Conservation (phyloP, 1,140 invertebrate species). For the Calephelis virginiensis region DNA sequence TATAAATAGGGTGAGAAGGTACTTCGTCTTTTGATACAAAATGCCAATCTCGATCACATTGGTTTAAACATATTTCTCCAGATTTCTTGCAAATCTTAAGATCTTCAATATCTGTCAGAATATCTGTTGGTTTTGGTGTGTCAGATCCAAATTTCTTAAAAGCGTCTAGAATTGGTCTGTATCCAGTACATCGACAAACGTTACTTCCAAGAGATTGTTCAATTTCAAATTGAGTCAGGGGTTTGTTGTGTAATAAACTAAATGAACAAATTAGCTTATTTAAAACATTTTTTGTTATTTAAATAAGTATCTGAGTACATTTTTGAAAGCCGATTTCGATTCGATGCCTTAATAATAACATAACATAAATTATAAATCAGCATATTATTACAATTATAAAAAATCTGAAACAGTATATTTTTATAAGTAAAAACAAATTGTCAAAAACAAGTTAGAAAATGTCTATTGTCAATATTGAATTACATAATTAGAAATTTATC, state of each 20-base stretch:
- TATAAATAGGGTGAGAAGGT: slow-evolving; percentile 39
- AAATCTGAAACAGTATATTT: no score
- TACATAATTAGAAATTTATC: no score
- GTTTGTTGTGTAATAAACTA: slow-evolving; percentile 41
- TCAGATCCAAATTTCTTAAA: slow-evolving; percentile 83
- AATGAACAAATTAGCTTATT: no score
- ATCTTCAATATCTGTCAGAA: slow-evolving; percentile 51
- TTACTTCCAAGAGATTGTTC: slow-evolving; percentile 86
- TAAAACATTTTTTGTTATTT: no score
- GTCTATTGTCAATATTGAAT: no score
- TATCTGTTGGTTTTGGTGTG: slow-evolving; percentile 24
- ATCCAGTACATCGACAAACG: slow-evolving; percentile 89
- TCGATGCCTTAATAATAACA: no score
- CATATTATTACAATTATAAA: no score
- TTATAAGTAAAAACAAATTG: no score
- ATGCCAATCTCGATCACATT: slow-evolving; percentile 44
- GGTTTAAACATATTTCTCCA: neutral
- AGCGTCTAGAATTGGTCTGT: slow-evolving; percentile 87
- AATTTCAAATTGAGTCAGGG: slow-evolving; percentile 80
- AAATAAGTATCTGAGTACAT: no score
- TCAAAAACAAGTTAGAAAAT: no score
- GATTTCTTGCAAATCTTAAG: slow-evolving; percentile 47
- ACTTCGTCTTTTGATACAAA: slow-evolving; percentile 39
- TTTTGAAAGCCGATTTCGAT: no score
- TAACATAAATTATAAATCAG: no score